Evolutionary conservation across 1,140 invertebrate genomes (phyloP).

Genomic region (Thaumatotibia leucotreta): DNA sequence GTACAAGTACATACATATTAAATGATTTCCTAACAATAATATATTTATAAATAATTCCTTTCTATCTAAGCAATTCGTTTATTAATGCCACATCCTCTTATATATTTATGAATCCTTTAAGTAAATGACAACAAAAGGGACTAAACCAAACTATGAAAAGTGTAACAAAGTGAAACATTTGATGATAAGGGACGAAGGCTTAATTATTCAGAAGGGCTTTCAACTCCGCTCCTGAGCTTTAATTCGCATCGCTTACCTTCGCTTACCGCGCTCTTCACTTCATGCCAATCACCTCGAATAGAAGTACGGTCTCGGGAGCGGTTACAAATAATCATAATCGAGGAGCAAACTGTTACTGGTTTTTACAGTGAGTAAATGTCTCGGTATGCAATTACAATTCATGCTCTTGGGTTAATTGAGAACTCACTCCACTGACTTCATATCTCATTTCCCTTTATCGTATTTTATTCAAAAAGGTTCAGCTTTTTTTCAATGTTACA

Average conservation of each 20-base stretch:
- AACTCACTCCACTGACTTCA: constrained; percentile 30
- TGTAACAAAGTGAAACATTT: constrained; percentile 47
- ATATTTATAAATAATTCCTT: too few species aligned
- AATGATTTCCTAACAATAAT: too few species aligned
- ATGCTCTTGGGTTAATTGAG: constrained; percentile 40
- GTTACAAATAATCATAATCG: background rate
- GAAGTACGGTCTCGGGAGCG: background rate
- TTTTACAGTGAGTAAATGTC: too few species aligned
- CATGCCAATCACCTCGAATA: background rate
- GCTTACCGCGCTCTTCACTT: background rate
- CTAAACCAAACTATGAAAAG: constrained; percentile 42
- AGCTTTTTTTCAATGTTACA: constrained; percentile 1
- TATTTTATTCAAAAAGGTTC: constrained; percentile 30
- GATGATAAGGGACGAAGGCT: constrained; percentile 50
- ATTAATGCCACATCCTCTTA: background rate
- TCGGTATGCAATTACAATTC: too few species aligned
- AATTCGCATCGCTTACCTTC: background rate
- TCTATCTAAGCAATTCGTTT: too few species aligned
- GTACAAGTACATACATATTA: too few species aligned
- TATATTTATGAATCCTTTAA: constrained; percentile 16
- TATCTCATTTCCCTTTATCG: constrained; percentile 34
- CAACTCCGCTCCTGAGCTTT: constrained; percentile 31
- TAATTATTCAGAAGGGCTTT: constrained; percentile 64
- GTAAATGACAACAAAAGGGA: constrained; percentile 31
- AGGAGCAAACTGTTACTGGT: background rate